Base-by-base conservation (phyloP, 2,888 invertebrate species). In the Fragum fragum region DNA sequence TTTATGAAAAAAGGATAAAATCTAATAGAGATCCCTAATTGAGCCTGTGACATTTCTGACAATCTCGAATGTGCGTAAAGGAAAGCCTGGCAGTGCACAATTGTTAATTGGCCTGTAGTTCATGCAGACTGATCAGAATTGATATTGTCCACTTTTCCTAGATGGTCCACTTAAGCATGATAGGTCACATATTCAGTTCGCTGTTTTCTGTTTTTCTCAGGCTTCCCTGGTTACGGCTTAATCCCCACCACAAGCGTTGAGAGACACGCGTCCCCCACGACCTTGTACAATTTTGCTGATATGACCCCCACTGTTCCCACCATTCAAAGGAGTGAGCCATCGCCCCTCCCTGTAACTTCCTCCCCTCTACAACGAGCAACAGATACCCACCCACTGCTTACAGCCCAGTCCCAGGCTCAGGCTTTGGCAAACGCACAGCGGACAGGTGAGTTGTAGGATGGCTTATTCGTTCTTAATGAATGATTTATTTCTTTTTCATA, bases 161-260 rank as follows among this genome's bases (percentile, higher is more conserved):
- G 32, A 36, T 36, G 9, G 32, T 6, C 5, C 9, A 3, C 9
- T 36, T 6, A 9, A 9, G 3, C 9, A 9, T 36, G 32, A 36
- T 9, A 9, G 32, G 32, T 36, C 32, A 36, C 32, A 36, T 36
- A 6, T 47, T 47, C 2, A 47, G 47, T 1, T 47, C 18, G 23
- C 28, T 61, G 6, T 61, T 72, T 73, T 61, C 32, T 59, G 29
- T 77, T 23, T 72, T 32, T 28, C 70, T 73, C 93, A 95, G 95
- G 95, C 91, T 95, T 95, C 92, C 95, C 95, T 91, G 94, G 95
- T 92, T 95, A 94, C 91, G 94, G 95, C 92, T 95, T 95, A 92
- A 94, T 95, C 90, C 84, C 89, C 79, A 95, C 96, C 95, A 95
- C 96, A 93, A 53, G 52, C 29, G 93, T 93, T 83, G 93, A 93